These are phyloP conservation scores for Columba janthina DNA, from an alignment of 2,113 vertebrate species.

Conservation along the genomic window DNA sequence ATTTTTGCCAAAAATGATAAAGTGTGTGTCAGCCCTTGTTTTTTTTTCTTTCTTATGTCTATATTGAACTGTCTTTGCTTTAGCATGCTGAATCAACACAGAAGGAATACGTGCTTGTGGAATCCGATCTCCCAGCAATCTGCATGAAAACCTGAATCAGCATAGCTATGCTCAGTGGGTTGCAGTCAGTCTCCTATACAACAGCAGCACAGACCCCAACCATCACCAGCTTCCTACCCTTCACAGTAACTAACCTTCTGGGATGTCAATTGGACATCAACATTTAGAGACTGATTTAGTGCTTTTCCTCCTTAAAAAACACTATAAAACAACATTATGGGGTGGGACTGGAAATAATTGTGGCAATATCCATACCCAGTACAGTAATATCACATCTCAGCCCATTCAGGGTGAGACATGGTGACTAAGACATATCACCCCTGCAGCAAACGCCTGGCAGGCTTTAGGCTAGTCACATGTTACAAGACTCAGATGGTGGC, in stretches of 20 bases:
- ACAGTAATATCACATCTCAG: neutral
- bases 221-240: neutral
- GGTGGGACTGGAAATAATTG: neutral
- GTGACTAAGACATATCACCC: neutral
- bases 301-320: neutral
- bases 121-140: neutral
- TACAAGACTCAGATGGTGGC: neutral
- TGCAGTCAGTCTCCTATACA: neutral
- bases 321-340: neutral
- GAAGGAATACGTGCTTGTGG: neutral
- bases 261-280: neutral
- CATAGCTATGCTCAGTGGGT: neutral
- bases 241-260: neutral
- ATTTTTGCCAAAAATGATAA: conserved; percentile 10
- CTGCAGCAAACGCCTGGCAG: neutral
- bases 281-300: neutral
- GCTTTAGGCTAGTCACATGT: neutral
- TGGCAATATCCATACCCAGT: neutral
- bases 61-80: neutral
- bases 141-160: neutral
- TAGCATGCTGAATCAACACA: neutral
- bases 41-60: neutral
- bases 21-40: neutral
- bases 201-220: neutral
- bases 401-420: neutral